A percentile compares a stretch with the other conserved stretches of the same genome.
Conservation (phyloP, 30 jellyfish, hydroid and myxozoan genomes). For the Hydractinia echinata region DNA sequence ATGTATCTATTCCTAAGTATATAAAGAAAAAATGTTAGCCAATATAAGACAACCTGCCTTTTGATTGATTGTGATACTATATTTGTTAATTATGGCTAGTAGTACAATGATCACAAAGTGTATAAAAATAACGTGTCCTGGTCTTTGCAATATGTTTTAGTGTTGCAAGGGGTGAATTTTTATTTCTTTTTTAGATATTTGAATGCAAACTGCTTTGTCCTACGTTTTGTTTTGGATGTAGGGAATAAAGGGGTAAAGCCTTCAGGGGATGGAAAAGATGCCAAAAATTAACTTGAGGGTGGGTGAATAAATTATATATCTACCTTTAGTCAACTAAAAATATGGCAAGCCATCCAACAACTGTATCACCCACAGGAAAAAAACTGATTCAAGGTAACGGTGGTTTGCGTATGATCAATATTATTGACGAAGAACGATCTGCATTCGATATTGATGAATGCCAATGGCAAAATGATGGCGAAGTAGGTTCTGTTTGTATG, state of each 20-base stretch:
- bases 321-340: background rate
- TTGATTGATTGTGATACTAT: too few species aligned
- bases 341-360: constrained; percentile 35
- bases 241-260: background rate
- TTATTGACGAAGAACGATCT: constrained; percentile 44
- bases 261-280: background rate
- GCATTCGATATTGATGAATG: constrained; percentile 80
- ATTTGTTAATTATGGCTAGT: too few species aligned
- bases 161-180: too few species aligned
- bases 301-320: background rate
- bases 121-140: too few species aligned
- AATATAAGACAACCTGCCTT: too few species aligned
- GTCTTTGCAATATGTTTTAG: too few species aligned
- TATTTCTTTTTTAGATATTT: too few species aligned
- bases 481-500: constrained; percentile 26
- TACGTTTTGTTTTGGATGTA: background rate
- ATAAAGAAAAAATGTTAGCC: too few species aligned
- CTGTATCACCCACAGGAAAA: constrained; percentile 37
- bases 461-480: constrained; percentile 58
- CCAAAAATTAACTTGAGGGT: background rate
- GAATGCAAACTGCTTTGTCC: too few species aligned
- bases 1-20: too few species aligned
- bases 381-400: constrained; percentile 62
- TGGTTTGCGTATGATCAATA: constrained; percentile 66
- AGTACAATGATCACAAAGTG: too few species aligned